Base-by-base conservation (phyloP, 2,888 invertebrate genomes). In the Mechanitis messenoides region DNA sequence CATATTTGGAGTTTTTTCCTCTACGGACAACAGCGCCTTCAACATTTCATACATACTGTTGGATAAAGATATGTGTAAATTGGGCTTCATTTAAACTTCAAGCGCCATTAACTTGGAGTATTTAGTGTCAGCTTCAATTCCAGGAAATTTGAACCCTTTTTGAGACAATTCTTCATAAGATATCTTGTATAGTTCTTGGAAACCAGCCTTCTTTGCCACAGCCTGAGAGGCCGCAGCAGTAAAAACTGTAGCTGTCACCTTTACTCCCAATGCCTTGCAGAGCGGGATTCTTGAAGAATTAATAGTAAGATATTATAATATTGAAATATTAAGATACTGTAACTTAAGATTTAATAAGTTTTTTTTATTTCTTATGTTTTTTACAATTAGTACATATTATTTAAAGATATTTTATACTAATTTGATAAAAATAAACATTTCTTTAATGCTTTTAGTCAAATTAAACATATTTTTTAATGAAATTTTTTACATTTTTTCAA, bases 211-310 rank as follows among this genome's bases (percentile, higher is more conserved):
- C 66, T 79, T 83, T 1, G 91, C 92, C 2, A 91, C 81, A 0
- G 82, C 79, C 69, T 92, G 92, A 0, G 92, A 91, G 0, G 87
- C 86, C 0, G 81, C 86, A 0, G 91, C 91, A 0, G 92, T 91
- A 77, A 92, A 92, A 0, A 89, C 86, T 0, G 92, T 92, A 0
- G 84, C 85, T 1, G 91, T 90, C 1, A 90, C 81, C 59, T 81
- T 87, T 28, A 92, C 70, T 12, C 80, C 83, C 0, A 91, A 72
- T 0, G 91, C 87, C 69, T 85, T 86, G 79, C 91, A 91, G 2
- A 92, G 74, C 0, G 88, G 88, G 58, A 90, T 77, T 64, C 92
- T 92, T 79, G 12, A 76, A 79, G 64, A 42, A 42, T 9, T 42
- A 5, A 42, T 42, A 11, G 9, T 9, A 42, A 42, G 7, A 42